A percentile compares a stretch with the other conserved stretches of the same genome.
These are phyloP conservation scores for Tadarida brasiliensis DNA, from an alignment of 2,797 vertebrate genomes.

Conservation along the genomic window DNA sequence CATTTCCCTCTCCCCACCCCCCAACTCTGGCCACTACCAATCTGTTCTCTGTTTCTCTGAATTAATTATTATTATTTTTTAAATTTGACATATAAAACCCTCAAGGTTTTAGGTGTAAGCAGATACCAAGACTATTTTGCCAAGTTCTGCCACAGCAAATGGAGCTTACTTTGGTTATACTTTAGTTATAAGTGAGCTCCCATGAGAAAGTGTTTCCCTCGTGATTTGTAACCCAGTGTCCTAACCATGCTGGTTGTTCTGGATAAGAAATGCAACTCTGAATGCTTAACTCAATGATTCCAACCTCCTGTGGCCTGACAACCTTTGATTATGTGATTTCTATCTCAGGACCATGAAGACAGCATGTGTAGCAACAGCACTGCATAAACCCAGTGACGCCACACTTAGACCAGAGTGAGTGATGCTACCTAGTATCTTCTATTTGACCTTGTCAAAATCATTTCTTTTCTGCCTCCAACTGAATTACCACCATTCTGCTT, in stretches of 20 bases:
- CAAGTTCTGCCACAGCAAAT: neutral
- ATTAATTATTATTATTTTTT: neutral
- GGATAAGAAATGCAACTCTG: constrained; percentile 8
- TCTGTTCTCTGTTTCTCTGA: neutral
- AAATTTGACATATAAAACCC: neutral
- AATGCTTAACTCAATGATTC: neutral
- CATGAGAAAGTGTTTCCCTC: neutral
- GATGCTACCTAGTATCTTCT: neutral
- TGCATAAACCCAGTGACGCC: neutral
- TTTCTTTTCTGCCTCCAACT: neutral
- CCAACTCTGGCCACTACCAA: neutral
- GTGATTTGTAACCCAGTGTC: neutral
- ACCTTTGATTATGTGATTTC: constrained; percentile 6
- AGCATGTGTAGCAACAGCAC: neutral
- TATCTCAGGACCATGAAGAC: neutral
- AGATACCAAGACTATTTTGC: neutral
- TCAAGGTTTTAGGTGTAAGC: neutral
- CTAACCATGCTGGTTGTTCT: neutral
- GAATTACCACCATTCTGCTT: neutral
- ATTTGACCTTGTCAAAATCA: constrained; percentile 1
- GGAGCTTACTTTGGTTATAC: neutral
- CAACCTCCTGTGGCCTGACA: neutral
- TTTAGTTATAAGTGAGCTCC: neutral
- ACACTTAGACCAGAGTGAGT: neutral
- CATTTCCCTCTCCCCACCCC: neutral